Base-by-base conservation (phyloP, 2,113 vertebrate species). In the Mastomys coucha region DNA sequence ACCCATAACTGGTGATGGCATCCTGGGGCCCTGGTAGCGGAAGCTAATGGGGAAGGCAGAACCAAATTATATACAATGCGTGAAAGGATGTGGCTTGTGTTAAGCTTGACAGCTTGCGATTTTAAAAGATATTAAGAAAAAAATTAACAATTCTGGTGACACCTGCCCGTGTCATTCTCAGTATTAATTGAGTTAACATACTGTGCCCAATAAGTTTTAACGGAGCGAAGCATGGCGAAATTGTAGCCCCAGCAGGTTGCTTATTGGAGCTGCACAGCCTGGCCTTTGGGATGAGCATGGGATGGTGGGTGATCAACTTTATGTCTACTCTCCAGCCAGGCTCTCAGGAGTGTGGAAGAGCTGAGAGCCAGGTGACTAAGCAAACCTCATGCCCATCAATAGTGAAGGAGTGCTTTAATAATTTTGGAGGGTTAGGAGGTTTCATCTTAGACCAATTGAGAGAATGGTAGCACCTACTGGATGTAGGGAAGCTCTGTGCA, bases 101-200 rank as follows among this genome's bases (percentile, higher is more conserved):
- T 88, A 42, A 69, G 33, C 84, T 70, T 92, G 70, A 87, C 93
- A 97, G 76, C 81, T 94, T 77, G 63, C 56, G 60, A 96, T 45
- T 97, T 91, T 95, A 97, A 80, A 97, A 96, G 95, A 97, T 45
- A 70, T 91, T 98, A 96, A 88, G 31, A 80, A 92, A 97, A 98
- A 97, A 94, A 87, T 70, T 94, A 97, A 97, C 33, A 95, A 77
- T 85, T 88, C 92, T 51, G 45, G 85, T 96, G 96, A 96, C 20
- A 96, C 94, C 96, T 97, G 60, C 65, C 72, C n/a, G 19, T 88
- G 91, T 93, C 96, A 96, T 96, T 97, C 92, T 96, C 72, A 95
- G 53, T 97, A 97, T 98, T 98, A 98, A 97, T 78, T 97, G 96
- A 97, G 93, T 98, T 98, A 97, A 93, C 92, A 60, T 97, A 97